Conservation (phyloP, 2,888 invertebrate genomes). For the Phania funesta region DNA sequence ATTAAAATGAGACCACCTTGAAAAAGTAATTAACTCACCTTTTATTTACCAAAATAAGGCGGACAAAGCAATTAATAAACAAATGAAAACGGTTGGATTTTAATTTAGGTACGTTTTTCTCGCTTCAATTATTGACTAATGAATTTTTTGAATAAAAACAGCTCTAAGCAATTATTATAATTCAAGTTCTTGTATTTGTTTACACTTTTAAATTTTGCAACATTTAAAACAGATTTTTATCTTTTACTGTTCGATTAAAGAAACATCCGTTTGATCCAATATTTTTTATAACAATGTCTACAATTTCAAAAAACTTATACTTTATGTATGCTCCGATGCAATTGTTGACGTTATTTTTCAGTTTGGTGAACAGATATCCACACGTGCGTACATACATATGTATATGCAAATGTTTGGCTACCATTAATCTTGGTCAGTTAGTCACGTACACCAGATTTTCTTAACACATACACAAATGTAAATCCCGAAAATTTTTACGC, state of each 20-base stretch:
- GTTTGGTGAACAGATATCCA: slow-evolving; percentile 19
- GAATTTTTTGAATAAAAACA: too few species aligned
- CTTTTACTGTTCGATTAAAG: not conserved
- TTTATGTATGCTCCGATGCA: slow-evolving; percentile 41
- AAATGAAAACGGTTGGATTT: too few species aligned
- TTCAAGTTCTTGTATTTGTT: too few species aligned
- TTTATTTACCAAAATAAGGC: too few species aligned
- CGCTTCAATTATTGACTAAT: too few species aligned
- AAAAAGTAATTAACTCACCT: slow-evolving; percentile 49
- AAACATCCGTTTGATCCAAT: not conserved
- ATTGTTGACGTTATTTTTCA: slow-evolving; percentile 23
- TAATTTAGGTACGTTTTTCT: too few species aligned
- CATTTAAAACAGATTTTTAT: too few species aligned
- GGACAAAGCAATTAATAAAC: too few species aligned
- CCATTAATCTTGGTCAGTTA: slow-evolving; percentile 48
- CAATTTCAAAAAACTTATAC: not conserved
- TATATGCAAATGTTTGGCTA: slow-evolving; percentile 16
- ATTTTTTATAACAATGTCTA: slow-evolving; percentile 18
- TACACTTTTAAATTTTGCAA: too few species aligned
- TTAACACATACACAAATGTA: not conserved
- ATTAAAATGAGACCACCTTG: slow-evolving; percentile 59
- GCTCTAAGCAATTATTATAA: too few species aligned
- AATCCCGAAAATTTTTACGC: not conserved
- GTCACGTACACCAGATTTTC: slow-evolving; percentile 60
- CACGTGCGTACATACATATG: not conserved